Base-by-base conservation (phyloP, 2,888 invertebrate species). In the Cephus pulcher region DNA sequence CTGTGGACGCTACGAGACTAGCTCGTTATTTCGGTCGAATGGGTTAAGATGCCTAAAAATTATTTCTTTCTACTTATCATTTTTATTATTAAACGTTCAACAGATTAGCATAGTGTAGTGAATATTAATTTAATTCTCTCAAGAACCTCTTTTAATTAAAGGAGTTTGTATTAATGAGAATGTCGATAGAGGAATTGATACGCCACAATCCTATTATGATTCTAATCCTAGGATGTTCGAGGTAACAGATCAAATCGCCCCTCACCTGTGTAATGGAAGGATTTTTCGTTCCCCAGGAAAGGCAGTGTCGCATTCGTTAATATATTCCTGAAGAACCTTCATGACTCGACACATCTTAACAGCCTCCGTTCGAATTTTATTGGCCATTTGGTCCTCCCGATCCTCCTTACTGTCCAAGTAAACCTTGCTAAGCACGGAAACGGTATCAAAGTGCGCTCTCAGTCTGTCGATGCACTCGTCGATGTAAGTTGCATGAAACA, bases 271-370 rank as follows among this genome's bases (percentile, higher is more conserved):
- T 80, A 98, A 94, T 34, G 98, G 98, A 87, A 98, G 93, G 87
- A 97, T 96, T 89, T 96, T 96, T 83, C 99, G 93, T 91, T 99
- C 98, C 69, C 97, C 97, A 75, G 95, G 94, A 92, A 96, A 97
- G 83, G 95, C 95, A 86, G 95, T 95, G 93, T 98, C 98, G 93
- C 98, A 98, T 93, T 98, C 98, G 87, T 96, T 96, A 82, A 99
- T 95, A 91, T 99, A 99, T 93, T 98, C 98, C 91, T 97, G 96
- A 88, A 99, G 94, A 88, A 98, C 98, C 92, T 97, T 96, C 92
- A 99, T 95, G 78, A 99, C 96, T 84, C 98, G 95, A 92, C 97
- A 97, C 96, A 98, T 97, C 92, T 97, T 95, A 80, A 95, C 95
- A 11, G 96, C 95, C 91, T 97, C 97, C 79, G 93, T 92, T 86